Base-by-base conservation (phyloP, 1,140 invertebrate genomes). In the Hyphantria cunea region DNA sequence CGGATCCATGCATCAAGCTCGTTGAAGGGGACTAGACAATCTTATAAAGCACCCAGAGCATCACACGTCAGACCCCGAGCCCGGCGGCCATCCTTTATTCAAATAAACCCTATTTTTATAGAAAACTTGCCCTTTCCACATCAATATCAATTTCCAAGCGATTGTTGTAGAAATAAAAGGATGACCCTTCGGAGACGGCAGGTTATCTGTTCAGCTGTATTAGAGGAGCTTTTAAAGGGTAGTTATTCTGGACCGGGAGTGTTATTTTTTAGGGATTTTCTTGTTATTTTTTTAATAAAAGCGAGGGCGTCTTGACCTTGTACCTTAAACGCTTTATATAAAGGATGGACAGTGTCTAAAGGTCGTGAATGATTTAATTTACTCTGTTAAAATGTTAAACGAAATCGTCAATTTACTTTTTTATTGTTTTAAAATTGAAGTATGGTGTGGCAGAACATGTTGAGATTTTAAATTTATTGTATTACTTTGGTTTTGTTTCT, bases 81-180 rank as follows among this genome's bases (percentile, higher is more conserved):
- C 74, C 70, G 50, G 76, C 80, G 83, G 80, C 78, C 82, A 90
- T 90, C 87, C 84, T 89, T 90, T 90, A 90, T 90, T 90, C 83
- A 90, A 90, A 90, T 90, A 90, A 89, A 89, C 86, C 86, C 86
- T 90, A 89, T 90, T 90, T 90, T 90, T 90, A 90, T 90, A 86
- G 87, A 90, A 87, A 89, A 86, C 79, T 70, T 85, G 84, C 86
- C 86, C 86, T 89, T 87, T 86, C 80, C 81, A 81, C 87, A 90
- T 89, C 87, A 90, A 90, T 90, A 90, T 90, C 87, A 90, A 90
- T 90, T 90, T 90, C 84, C 78, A 67, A 76, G 84, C 82, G 85
- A 90, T 90, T 90, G 87, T 89, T 85, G 86, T 78, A 86, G 84
- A 89, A 89, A 90, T 86, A 86, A 88, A 89, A 84, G 87, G 87